Base-by-base conservation (phyloP, 1,140 invertebrate genomes). In the Nymphalis io region DNA sequence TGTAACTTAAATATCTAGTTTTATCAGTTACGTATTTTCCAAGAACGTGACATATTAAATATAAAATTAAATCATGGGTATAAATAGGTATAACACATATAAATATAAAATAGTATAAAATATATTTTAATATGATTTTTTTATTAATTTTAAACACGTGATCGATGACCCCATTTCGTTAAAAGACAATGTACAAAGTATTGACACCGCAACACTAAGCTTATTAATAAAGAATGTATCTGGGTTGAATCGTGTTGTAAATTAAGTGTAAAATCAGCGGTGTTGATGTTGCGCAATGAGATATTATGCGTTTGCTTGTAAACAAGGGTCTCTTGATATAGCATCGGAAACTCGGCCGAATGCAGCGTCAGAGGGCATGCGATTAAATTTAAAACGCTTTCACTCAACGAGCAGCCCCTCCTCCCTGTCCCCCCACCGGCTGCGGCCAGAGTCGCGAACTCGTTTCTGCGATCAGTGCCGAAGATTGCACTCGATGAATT, bases 351-450 rank as follows among this genome's bases (percentile, higher is more conserved):
- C 76, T 76, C 75, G 75, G 79, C 72, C 80, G 73, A 81, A 80
- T 75, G 75, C 78, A 68, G 64, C 74, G 68, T 76, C 72, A 76
- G 75, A 84, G 84, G 79, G 83, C 81, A 73, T 77, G 69, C 79
- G 76, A 82, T 82, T 81, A 76, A 82, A 84, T 84, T 85, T 82
- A 80, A 85, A 86, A 88, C 84, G 87, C 85, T 90, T 90, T 90
- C 88, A 88, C 87, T 84, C 75, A 60, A 55, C 69, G 60, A 38
- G 67, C 67, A 72, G 72, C 74, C 64, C 74, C 67, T 63, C 72
- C 74, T 60, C 44, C 51, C 61, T 55, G 64, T 42, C 68, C 58
- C 67, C 55, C 64, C 70, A 60, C 68, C 70, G 60, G 64, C 69
- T 68, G 58, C 66, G 44, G 48, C 60, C 46, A 74, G 27, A 78